phyloP scores from a whole-genome alignment of 2,113 vertebrate genomes.

The Bujurquina vittata region DNA sequence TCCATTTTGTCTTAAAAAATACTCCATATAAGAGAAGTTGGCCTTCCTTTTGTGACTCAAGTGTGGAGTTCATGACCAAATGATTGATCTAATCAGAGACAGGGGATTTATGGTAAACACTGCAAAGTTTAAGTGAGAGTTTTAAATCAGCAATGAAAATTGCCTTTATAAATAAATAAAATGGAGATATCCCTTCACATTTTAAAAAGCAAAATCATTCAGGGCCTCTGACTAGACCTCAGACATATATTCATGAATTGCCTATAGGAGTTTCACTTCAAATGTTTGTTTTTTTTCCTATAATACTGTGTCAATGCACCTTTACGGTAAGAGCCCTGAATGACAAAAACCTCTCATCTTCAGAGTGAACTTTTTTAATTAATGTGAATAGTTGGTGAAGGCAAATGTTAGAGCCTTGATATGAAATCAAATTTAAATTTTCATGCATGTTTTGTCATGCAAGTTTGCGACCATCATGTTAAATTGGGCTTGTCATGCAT shows the following conservation, averaged over 20 bases:
- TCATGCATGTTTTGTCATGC: not conserved
- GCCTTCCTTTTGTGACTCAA: conserved; percentile 59
- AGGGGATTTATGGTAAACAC: conserved; percentile 58
- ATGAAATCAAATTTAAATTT: not conserved
- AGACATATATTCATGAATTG: conserved; percentile 29
- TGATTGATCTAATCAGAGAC: conserved; percentile 58
- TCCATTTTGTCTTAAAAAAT: conserved; percentile 60
- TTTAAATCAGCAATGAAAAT: conserved; percentile 50
- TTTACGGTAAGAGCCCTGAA: not conserved
- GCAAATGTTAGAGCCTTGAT: not conserved
- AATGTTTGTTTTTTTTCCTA: not conserved
- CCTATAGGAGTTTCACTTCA: not conserved
- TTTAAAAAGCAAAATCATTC: conserved; percentile 28
- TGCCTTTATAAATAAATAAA: conserved; percentile 61
- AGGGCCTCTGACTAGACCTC: not conserved
- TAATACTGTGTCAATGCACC: not conserved
- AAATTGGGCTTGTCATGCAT: not conserved
- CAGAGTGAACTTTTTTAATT: not conserved
- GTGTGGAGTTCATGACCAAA: conserved; percentile 63
- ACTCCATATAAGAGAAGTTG: conserved; percentile 28
- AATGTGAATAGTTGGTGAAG: not conserved
- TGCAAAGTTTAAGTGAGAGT: conserved; percentile 40
- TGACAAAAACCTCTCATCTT: not conserved
- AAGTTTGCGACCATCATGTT: not conserved
- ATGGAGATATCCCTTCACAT: conserved; percentile 25